Evolutionary conservation across 1,140 invertebrate species (phyloP), one percentile per base, ranked within the genome.

Genomic region (Pseudachorutes palmiensis): DNA sequence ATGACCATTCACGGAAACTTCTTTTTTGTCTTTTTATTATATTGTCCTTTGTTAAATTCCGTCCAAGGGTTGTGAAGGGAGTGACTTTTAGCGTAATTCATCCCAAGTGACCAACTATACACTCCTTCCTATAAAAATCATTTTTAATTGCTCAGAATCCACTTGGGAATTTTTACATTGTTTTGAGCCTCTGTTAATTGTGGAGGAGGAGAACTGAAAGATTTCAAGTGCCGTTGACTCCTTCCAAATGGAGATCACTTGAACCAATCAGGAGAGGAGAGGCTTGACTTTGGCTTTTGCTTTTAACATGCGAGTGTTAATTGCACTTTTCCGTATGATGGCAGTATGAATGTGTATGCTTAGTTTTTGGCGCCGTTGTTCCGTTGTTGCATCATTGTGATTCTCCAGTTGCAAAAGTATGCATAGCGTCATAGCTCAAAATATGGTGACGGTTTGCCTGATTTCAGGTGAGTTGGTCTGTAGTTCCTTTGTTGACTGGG

Each of bases 141-240:
- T 26, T 26, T 55, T 55, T 55, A 55, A 55, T 55, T 55, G n/a
- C n/a, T n/a, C n/a, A n/a, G n/a, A n/a, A 41, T 19, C 36, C 5
- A 41, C 19, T 41, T 41, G 5, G 19, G 36, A 41, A 41, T 19
- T 41, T 41, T 41, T n/a, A n/a, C n/a, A 19, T 41, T 41, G 19
- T 41, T 41, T 5, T 41, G 36, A 19, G 5, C 19, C 5, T 9
- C 5, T 41, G 36, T 41, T 41, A 41, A 41, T 41, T 41, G 19
- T 9, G 19, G 36, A 5, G 19, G 36, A 19, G 36, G 36, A 41
- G 5, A 41, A 5, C 5, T 41, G 36, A 41, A 41, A 5, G 5
- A 41, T 5, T 41, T 19, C 36, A 41, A 41, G 36, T 9, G 36
- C 36, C 36, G 19, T 41, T 41, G 36, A 41, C 36, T 41, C 36